phyloP scores from a whole-genome alignment of 2,113 vertebrate genomes.

The Martes martes region DNA sequence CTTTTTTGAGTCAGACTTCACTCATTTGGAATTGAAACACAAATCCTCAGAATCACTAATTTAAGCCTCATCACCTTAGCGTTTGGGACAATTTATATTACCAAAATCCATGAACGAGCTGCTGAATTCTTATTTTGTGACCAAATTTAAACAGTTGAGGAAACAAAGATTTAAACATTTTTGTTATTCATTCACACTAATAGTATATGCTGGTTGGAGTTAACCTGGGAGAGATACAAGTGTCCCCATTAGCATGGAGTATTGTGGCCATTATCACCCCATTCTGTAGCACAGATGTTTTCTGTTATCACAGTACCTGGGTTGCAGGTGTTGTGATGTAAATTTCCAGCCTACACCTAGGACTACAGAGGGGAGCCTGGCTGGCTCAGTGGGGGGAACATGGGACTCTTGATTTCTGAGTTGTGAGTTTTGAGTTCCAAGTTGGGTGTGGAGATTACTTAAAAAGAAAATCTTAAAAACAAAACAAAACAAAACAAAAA shows the following conservation, averaged over 20 bases:
- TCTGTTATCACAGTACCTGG: background rate
- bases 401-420: background rate
- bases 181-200: background rate
- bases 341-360: background rate
- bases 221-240: background rate
- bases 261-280: background rate
- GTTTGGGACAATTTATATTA: background rate
- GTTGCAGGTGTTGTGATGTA: background rate
- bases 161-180: background rate
- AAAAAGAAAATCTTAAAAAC: background rate
- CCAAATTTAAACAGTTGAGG: background rate
- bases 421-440: background rate
- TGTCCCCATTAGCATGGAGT: background rate
- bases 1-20: constrained; percentile 10
- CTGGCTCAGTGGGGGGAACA: background rate
- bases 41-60: background rate
- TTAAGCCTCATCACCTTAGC: background rate
- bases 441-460: background rate
- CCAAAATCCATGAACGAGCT: background rate
- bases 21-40: constrained; percentile 33
- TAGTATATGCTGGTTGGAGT: background rate
- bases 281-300: background rate
- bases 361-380: background rate
- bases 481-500: too few relatives aligned
- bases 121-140: background rate